These are phyloP conservation scores for Anaspis maculata DNA, from an alignment of 2,888 invertebrate genomes.

Conservation along the genomic window DNA sequence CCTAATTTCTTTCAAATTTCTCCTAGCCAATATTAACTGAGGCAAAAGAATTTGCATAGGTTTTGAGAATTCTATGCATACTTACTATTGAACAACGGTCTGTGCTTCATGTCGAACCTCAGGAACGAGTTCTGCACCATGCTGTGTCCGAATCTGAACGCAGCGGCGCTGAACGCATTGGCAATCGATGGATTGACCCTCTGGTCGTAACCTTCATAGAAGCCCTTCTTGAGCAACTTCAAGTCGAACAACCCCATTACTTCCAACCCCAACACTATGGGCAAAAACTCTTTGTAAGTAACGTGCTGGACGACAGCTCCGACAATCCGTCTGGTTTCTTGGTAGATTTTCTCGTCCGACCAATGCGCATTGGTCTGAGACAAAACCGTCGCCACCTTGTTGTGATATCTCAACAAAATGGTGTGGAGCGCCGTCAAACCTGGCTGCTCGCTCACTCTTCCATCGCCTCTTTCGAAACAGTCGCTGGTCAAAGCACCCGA, in stretches of 20 bases:
- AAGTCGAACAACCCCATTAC: slow-evolving; percentile 70
- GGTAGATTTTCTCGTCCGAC: slow-evolving; percentile 81
- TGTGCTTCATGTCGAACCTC: slow-evolving; percentile 62
- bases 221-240: slow-evolving; percentile 58
- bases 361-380: slow-evolving; percentile 72
- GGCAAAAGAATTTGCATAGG: too few relatives aligned
- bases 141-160: slow-evolving; percentile 81
- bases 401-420: slow-evolving; percentile 67
- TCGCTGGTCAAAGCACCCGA: slow-evolving; percentile 63
- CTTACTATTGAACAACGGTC: slow-evolving; percentile 64
- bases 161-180: slow-evolving; percentile 73
- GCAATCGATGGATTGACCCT: slow-evolving; percentile 66
- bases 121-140: slow-evolving; percentile 72
- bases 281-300: slow-evolving; percentile 75
- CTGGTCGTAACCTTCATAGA: slow-evolving; percentile 60
- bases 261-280: slow-evolving; percentile 64
- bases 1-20: slow-evolving; percentile 2
- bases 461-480: slow-evolving; percentile 74
- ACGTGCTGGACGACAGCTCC: slow-evolving; percentile 78
- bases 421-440: slow-evolving; percentile 69
- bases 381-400: slow-evolving; percentile 63
- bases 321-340: slow-evolving; percentile 75
- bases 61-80: slow-evolving; percentile 16
- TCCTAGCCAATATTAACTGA: too few relatives aligned
- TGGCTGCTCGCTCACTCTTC: slow-evolving; percentile 72